phyloP scores from a whole-genome alignment of 2,888 invertebrate species.

The Glaucopsyche alexis region DNA sequence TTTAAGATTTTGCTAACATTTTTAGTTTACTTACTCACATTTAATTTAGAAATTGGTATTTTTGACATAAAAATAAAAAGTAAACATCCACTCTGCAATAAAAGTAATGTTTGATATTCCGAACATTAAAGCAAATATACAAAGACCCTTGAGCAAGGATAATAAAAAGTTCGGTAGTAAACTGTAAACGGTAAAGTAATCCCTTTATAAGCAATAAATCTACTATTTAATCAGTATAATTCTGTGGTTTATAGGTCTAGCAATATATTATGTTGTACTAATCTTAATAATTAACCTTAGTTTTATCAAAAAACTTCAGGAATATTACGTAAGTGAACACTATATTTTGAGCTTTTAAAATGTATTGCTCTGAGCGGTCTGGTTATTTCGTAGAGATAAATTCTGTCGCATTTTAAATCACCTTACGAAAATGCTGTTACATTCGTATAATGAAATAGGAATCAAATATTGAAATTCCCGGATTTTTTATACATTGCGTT shows the following conservation, averaged over 20 bases:
- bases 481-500: conserved; percentile 8
- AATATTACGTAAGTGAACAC: neutral
- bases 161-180: conserved; percentile 67
- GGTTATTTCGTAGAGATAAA: too few species aligned
- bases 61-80: neutral
- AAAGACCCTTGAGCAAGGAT: conserved; percentile 65
- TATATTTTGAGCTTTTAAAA: too few species aligned
- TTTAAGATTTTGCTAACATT: neutral
- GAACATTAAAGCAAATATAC: conserved; percentile 52
- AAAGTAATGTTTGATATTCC: neutral
- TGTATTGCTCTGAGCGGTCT: too few species aligned
- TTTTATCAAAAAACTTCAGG: neutral
- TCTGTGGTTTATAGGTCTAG: neutral
- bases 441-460: neutral
- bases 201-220: conserved; percentile 8
- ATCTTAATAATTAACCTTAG: conserved; percentile 6
- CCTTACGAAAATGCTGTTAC: neutral
- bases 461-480: neutral
- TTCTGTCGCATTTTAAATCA: neutral
- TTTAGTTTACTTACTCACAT: neutral
- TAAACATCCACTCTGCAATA: neutral
- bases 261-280: neutral
- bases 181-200: conserved; percentile 41
- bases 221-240: conserved; percentile 13
- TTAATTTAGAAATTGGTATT: neutral